Evolutionary conservation across 2,888 invertebrate species (phyloP).

Genomic region (Drosophila acutilabella): DNA sequence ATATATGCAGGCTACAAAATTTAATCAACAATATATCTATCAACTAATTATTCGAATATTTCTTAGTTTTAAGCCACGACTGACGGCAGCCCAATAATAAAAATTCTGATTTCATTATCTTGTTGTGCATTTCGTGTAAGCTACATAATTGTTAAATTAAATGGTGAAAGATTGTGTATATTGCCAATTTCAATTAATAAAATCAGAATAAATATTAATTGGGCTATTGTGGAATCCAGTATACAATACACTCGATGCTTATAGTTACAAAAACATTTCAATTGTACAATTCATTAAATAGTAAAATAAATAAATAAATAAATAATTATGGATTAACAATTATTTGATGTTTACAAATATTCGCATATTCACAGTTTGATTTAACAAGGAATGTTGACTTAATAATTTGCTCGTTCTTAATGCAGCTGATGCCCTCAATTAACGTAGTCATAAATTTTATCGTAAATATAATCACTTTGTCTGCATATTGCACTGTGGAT

Average conservation of each 20-base stretch:
- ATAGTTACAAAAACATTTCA: conserved; percentile 35
- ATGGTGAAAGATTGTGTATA: conserved; percentile 19
- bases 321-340: conserved; percentile 65
- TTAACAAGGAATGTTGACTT: conserved; percentile 72
- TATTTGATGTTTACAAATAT: conserved; percentile 41
- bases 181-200: conserved; percentile 49
- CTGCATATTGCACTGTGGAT: conserved; percentile 88
- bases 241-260: conserved; percentile 29
- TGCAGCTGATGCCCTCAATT: conserved; percentile 13
- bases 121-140: conserved; percentile 3
- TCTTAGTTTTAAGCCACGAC: conserved; percentile 35
- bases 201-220: conserved; percentile 75
- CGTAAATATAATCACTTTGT: conserved; percentile 40
- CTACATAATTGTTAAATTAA: conserved; percentile 1
- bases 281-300: conserved; percentile 32
- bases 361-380: conserved; percentile 69
- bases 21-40: conserved; percentile 64
- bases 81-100: conserved; percentile 53
- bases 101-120: conserved; percentile 76
- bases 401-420: conserved; percentile 42
- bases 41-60: conserved; percentile 50
- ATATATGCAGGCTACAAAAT: conserved; percentile 32
- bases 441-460: not conserved
- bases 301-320: conserved; percentile 50
- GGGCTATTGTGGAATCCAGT: conserved; percentile 12